Base-by-base conservation (phyloP, 2,113 vertebrate species). In the Esox niger region DNA sequence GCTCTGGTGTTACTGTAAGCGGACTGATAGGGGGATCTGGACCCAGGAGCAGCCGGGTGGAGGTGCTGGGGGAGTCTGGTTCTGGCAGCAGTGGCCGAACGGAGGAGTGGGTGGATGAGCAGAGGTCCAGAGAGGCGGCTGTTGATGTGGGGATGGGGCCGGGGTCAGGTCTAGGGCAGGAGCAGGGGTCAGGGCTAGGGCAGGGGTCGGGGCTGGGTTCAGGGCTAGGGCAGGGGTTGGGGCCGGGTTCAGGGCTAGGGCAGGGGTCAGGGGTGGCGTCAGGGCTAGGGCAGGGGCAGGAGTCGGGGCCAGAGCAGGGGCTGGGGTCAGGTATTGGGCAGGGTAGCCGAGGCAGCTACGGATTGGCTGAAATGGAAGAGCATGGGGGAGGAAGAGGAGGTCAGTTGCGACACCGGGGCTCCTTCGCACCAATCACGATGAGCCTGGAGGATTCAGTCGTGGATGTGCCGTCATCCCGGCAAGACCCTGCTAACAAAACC, bases 161-260 rank as follows among this genome's bases (percentile, higher is more conserved):
- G 33, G 33, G 8, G 0, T 10, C 1, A 10, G 33, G 1, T 52
- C 21, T 0, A 54, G 25, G 27, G 76, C 21, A 47, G 21, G n/a
- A n/a, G n/a, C n/a, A n/a, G n/a, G n/a, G n/a, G n/a, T n/a, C 2
- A 49, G 64, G 0, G 78, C 59, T 8, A 87, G 83, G 68, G 72
- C 62, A 0, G 85, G 87, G 67, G 76, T 83, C 2, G 87, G 72
- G 61, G 29, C 15, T 2, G 25, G 65, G 23, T 0, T 9, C 1
- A 10, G 32, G 0, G 32, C 3, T 10, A 10, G 3, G 8, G 32
- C 1, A 2, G 33, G 33, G 1, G 33, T 10, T 1, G 33, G 33
- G 0, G 8, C 32, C 2, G 32, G 32, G 1, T 1, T 10, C 2
- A 10, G 32, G 11, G 2, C 11, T 1, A 23, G 20, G 26, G 31